Conservation (phyloP, 2,888 invertebrate genomes). For the Tenodera sinensis region DNA sequence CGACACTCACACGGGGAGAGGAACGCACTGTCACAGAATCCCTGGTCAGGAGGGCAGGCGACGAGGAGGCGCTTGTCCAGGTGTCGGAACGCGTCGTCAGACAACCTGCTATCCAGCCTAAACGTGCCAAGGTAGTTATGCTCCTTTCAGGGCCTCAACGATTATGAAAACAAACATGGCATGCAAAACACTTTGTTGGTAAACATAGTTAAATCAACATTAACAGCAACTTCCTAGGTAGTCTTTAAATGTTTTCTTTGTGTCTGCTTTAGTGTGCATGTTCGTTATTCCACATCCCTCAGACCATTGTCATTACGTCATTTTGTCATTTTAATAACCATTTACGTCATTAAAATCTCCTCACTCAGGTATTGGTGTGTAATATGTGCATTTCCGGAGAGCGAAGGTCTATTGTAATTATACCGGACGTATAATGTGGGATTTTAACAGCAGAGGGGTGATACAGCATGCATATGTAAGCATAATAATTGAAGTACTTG, state of each 20-base stretch:
- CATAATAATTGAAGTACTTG: no score
- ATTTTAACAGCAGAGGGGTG: no score
- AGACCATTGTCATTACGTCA: no score
- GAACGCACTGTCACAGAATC: slow-evolving; percentile 70
- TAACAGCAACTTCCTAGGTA: background rate
- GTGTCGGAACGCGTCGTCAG: slow-evolving; percentile 34
- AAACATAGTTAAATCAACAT: background rate
- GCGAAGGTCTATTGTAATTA: background rate
- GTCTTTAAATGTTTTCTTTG: no score
- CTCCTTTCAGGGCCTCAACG: background rate
- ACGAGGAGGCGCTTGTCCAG: slow-evolving; percentile 9
- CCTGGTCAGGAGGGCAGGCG: slow-evolving; percentile 29
- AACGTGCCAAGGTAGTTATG: slow-evolving; percentile 69
- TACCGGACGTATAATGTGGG: no score
- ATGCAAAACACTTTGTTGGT: background rate
- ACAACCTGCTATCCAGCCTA: slow-evolving; percentile 48
- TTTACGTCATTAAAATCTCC: background rate
- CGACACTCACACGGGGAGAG: slow-evolving; percentile 81
- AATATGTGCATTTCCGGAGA: background rate
- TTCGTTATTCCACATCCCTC: no score
- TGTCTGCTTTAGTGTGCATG: no score
- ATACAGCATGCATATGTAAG: no score
- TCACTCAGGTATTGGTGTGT: no score
- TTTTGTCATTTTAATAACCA: no score
- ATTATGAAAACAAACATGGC: background rate